phyloP scores from a whole-genome alignment of 2,113 vertebrate genomes.

The Hippocampus mohnikei region DNA sequence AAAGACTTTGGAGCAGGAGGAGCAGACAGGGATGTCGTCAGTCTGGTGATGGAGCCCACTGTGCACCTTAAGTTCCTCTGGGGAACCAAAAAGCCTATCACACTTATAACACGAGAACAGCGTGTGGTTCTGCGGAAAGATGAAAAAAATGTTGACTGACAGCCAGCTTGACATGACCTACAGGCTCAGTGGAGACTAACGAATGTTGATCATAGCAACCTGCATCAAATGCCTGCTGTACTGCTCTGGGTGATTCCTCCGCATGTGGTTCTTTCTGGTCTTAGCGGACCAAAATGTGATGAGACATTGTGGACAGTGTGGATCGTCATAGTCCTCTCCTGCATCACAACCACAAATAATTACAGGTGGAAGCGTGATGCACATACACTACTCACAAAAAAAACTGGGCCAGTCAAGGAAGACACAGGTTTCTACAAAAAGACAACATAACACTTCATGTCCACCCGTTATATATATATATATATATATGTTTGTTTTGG shows the following conservation, averaged over 20 bases:
- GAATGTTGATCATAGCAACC: conserved; percentile 32
- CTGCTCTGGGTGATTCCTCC: conserved; percentile 72
- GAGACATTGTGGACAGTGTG: conserved; percentile 76
- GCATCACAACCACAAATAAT: conserved; percentile 10
- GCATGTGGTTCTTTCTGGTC: conserved; percentile 74
- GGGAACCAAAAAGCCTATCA: conserved; percentile 65
- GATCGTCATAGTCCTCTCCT: conserved; percentile 70
- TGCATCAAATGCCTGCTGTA: conserved; percentile 72
- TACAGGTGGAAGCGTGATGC: neutral
- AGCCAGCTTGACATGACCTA: neutral
- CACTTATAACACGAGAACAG: conserved; percentile 67
- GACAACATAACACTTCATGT: no score
- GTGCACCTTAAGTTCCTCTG: conserved; percentile 70
- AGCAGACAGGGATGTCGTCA: conserved; percentile 72
- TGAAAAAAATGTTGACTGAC: neutral
- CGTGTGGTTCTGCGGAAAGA: neutral
- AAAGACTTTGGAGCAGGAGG: conserved; percentile 64
- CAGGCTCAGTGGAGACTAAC: neutral
- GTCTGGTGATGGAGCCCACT: conserved; percentile 59
- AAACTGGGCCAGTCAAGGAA: no score
- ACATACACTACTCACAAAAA: neutral
- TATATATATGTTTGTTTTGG: no score
- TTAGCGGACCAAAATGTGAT: conserved; percentile 73
- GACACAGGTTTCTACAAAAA: no score
- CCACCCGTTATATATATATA: no score